Percentiles rank a stretch among this genome's conserved stretches.
phyloP scores from a whole-genome alignment of 2,888 invertebrate genomes.

The Leucozona laternaria region DNA sequence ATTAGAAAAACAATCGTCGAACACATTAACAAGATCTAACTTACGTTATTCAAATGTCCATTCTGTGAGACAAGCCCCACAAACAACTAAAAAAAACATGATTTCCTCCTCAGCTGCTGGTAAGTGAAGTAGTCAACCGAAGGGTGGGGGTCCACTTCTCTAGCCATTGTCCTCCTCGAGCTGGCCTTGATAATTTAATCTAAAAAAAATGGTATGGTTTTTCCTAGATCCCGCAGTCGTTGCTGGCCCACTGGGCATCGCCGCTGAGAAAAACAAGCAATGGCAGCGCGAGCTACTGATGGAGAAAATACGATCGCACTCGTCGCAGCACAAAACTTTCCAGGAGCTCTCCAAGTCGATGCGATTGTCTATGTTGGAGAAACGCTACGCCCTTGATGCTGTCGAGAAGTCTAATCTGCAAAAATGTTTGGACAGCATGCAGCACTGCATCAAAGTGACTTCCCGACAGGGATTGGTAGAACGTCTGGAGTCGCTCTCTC shows the following conservation, averaged over 20 bases:
- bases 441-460: conserved; percentile 96
- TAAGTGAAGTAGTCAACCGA: conserved; percentile 34
- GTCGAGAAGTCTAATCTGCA: conserved; percentile 94
- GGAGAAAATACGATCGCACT: conserved; percentile 95
- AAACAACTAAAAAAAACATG: conserved; percentile 32
- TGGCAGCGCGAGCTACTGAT: conserved; percentile 94
- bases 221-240: conserved; percentile 62
- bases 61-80: conserved; percentile 38
- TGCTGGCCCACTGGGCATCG: conserved; percentile 76
- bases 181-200: conserved; percentile 54
- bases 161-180: conserved; percentile 21
- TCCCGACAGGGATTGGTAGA: conserved; percentile 96
- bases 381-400: conserved; percentile 93
- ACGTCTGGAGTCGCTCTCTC: conserved; percentile 94
- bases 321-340: conserved; percentile 92
- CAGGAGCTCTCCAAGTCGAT: conserved; percentile 94
- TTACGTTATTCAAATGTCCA: conserved; percentile 56
- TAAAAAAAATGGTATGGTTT: conserved; percentile 38
- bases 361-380: conserved; percentile 94
- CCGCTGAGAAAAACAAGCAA: conserved; percentile 87
- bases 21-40: conserved; percentile 5
- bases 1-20: background rate
- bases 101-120: conserved; percentile 70
- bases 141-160: conserved; percentile 39
- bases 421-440: conserved; percentile 95